Evolutionary conservation across 2,797 vertebrate species (phyloP).

Genomic region (Hemibagrus guttatus): DNA sequence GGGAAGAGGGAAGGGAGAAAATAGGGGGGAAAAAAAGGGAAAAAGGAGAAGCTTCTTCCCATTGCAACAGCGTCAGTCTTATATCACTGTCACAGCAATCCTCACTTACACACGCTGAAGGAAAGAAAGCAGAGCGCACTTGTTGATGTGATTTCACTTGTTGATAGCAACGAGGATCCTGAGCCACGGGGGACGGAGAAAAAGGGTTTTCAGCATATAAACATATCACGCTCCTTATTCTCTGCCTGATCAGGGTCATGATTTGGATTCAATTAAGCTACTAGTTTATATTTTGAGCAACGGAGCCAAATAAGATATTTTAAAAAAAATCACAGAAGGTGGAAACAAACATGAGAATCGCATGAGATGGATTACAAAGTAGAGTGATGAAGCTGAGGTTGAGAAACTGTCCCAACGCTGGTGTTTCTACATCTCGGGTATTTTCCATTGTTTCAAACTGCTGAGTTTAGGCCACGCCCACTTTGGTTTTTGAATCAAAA

Average conservation of each 20-base stretch:
- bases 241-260: background rate
- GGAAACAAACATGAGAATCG: background rate
- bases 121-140: background rate
- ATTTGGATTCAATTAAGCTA: background rate
- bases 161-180: conserved; percentile 33
- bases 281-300: background rate
- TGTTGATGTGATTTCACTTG: conserved; percentile 42
- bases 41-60: conserved; percentile 23
- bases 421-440: background rate
- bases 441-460: background rate
- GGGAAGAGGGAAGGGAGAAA: no score
- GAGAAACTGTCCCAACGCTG: background rate
- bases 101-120: conserved; percentile 27
- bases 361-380: background rate
- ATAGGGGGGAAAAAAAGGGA: no score
- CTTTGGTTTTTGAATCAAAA: background rate
- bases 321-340: background rate
- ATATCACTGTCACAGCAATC: conserved; percentile 40
- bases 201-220: background rate
- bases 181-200: background rate
- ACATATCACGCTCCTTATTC: background rate
- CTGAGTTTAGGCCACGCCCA: background rate
- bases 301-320: background rate
- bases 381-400: background rate
- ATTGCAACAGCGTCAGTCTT: conserved; percentile 38